Conservation (phyloP, 2,113 vertebrate species). For the Trogon surrucura region DNA sequence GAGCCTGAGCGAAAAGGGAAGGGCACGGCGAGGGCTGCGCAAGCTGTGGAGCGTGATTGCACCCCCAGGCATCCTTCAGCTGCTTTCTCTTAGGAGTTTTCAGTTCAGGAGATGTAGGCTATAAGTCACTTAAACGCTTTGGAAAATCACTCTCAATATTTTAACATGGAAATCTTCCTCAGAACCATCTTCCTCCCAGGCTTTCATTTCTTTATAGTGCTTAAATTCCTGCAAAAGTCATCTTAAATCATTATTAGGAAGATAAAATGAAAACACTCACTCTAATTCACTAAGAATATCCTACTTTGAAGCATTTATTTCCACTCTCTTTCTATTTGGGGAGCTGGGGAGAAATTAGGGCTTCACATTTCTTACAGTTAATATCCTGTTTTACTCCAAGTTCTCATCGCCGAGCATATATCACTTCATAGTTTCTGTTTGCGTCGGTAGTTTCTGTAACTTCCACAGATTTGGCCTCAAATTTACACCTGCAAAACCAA, state of each 20-base stretch:
- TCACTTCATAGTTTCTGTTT: neutral
- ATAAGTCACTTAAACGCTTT: conserved; percentile 47
- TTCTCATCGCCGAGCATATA: neutral
- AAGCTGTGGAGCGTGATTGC: neutral
- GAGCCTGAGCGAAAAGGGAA: neutral
- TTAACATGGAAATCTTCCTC: conserved; percentile 33
- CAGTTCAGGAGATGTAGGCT: neutral
- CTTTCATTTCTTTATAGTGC: conserved; percentile 12
- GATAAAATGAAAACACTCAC: conserved; percentile 49
- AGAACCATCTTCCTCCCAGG: neutral
- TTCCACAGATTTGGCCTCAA: neutral
- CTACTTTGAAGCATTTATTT: conserved; percentile 39
- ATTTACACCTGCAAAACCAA: conserved; percentile 37
- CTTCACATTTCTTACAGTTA: conserved; percentile 37
- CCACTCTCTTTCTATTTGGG: conserved; percentile 20
- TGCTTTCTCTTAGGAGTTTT: conserved; percentile 41
- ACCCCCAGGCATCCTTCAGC: conserved; percentile 17
- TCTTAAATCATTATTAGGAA: conserved; percentile 46
- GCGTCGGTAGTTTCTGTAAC: neutral
- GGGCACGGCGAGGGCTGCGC: neutral
- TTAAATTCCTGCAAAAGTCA: conserved; percentile 42
- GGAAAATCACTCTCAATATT: conserved; percentile 25
- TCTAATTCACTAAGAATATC: conserved; percentile 43
- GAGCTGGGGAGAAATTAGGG: conserved; percentile 49
- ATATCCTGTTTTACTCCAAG: neutral